phyloP scores from a whole-genome alignment of 2,888 invertebrate genomes.

The Ennomos quercinarius region DNA sequence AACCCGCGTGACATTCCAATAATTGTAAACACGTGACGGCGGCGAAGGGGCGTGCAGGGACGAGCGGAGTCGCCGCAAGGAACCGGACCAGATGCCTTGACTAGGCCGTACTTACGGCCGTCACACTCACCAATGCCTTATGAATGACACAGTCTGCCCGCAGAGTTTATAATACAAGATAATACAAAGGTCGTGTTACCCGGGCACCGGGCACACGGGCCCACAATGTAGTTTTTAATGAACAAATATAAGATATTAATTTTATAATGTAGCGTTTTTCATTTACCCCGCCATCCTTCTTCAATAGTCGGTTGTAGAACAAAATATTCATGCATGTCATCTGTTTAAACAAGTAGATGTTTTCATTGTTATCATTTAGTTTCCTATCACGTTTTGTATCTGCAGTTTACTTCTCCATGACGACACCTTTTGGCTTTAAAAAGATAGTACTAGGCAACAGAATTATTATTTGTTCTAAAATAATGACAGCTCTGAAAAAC shows the following conservation, averaged over 20 bases:
- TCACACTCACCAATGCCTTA: constrained; percentile 80
- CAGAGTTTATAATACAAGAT: constrained; percentile 85
- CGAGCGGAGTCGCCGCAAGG: constrained; percentile 53
- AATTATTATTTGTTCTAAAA: no score
- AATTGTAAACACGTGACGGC: constrained; percentile 70
- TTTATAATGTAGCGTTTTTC: constrained; percentile 82
- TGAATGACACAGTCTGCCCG: constrained; percentile 85
- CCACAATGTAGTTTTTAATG: constrained; percentile 85
- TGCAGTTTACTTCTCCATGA: no score
- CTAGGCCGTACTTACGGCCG: constrained; percentile 58
- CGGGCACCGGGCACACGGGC: constrained; percentile 84
- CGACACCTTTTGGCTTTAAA: no score
- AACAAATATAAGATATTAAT: constrained; percentile 86
- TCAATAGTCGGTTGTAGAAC: no score
- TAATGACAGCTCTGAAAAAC: no score
- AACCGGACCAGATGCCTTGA: constrained; percentile 75
- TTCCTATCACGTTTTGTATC: no score
- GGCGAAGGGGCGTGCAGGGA: constrained; percentile 58
- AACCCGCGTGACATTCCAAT: constrained; percentile 84
- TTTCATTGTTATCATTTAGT: no score
- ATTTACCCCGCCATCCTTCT: constrained; percentile 31
- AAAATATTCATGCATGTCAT: no score
- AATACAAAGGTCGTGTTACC: constrained; percentile 86
- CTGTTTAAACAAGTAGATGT: no score
- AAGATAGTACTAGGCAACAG: no score